Percentiles rank a stretch among this genome's conserved stretches.
Conservation (phyloP, 2,888 invertebrate species). For the Polydesmus complanatus region DNA sequence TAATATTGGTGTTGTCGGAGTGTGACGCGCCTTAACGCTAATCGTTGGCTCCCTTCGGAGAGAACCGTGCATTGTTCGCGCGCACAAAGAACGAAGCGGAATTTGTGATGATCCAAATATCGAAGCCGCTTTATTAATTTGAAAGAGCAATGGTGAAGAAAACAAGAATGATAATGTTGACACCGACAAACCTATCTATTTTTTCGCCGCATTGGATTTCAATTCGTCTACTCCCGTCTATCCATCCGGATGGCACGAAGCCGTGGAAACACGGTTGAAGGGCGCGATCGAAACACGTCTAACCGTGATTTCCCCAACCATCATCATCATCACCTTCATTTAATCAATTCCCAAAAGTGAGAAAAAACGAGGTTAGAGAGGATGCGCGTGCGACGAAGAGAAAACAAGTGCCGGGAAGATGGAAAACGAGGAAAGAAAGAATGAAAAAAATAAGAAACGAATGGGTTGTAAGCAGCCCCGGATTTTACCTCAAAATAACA, state of each 20-base stretch:
- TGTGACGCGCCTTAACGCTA: no score
- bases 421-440: background rate
- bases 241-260: no score
- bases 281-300: background rate
- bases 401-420: background rate
- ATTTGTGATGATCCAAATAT: no score
- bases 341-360: background rate
- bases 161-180: background rate
- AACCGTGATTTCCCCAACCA: background rate
- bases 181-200: background rate
- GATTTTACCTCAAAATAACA: no score
- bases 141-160: background rate
- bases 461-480: no score
- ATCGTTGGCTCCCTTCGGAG: no score
- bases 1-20: no score
- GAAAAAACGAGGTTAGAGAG: background rate
- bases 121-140: background rate
- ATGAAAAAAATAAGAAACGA: background rate
- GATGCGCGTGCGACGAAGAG: background rate
- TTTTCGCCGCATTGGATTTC: background rate
- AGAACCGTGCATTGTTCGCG: no score
- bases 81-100: background rate
- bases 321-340: background rate
- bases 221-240: background rate
- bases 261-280: background rate